Evolutionary conservation across 2,797 vertebrate genomes (phyloP), one percentile per base, ranked within the genome.

Genomic region (Diplodus puntazzo): DNA sequence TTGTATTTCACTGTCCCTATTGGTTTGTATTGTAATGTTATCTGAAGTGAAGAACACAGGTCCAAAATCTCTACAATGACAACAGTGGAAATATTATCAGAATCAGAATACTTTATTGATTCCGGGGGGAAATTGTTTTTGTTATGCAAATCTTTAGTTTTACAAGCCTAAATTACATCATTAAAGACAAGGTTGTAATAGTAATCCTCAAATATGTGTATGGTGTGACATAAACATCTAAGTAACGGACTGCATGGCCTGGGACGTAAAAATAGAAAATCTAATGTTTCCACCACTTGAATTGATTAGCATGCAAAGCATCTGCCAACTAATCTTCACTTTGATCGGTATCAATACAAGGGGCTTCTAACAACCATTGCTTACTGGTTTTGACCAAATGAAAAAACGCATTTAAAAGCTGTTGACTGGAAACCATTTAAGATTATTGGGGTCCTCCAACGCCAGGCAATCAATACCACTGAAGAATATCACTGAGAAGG

Each of bases 381-480:
- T 62, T 76, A 62, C 20, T 5, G 9, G 23, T 72, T 76, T 53
- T 64, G 9, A 23, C 49, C 58, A 1, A 42, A 6, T 63, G 11
- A 64, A 69, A 60, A 39, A 74, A 53, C 21, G 4, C 10, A 21
- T 3, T 3, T 27, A 10, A 64, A 46, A 55, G 21, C 53, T 11
- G 14, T 78, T 17, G 43, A 82, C 2, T n/a, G 30, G 27, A 54
- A 50, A 23, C 17, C 64, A 83, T 27, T 85, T 67, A 14, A 71
- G 57, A 53, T 52, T 54, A 86, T 58, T 82, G 78, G 54, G 60
- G 54, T 43, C 60, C 61, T 73, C 34, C 25, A 69, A 60, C 10
- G 8, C 30, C 27, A 69, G 5, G 30, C 23, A 63, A 82, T 82
- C 68, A 82, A 83, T 72, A 72, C 61, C 52, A 72, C 27, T 27